Base-by-base conservation (phyloP, 2,888 invertebrate species). In the Megaustenia siamemsis region DNA sequence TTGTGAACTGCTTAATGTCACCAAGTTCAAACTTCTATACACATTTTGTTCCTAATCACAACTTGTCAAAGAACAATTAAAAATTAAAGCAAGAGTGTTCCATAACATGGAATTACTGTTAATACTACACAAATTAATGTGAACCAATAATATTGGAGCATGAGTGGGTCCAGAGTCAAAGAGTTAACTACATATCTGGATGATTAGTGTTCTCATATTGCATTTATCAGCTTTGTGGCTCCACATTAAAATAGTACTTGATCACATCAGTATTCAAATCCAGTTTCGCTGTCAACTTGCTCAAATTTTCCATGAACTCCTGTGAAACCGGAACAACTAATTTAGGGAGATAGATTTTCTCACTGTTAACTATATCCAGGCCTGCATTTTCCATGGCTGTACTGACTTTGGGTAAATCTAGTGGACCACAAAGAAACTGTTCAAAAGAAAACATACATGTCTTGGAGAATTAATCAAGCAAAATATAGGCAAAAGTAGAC, bases 181-280 rank as follows among this genome's bases (percentile, higher is more conserved):
- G n/a, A n/a, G n/a, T n/a, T n/a, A n/a, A n/a, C n/a, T n/a, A n/a
- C n/a, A n/a, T 45, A 45, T 45, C 45, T 45, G 45, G 45, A 6
- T 45, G 45, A 45, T 6, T 12, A 45, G 8, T 45, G 45, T 45
- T 45, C 12, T n/a, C n/a, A 32, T 12, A 63, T 63, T 1, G 1
- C 63, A 32, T 63, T 63, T 5, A 82, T 45, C 38, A 71, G 38
- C 45, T 69, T 32, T 83, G 69, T 49, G 80, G 76, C 24, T 84
- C 87, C 28, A 90, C 88, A 83, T 92, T 92, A 75, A 89, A 89
- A 77, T 87, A 95, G 76, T 96, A 91, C 89, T 94, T 95, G 75
- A 95, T 94, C 83, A 96, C 94, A 82, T 96, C 96, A 0, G 95
- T 95, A 24, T 96, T 79, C n/a, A 92, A 93, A 78, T 95, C 94